These are phyloP conservation scores for Oreochromis aureus DNA, from an alignment of 2,113 vertebrate species.

Conservation along the genomic window DNA sequence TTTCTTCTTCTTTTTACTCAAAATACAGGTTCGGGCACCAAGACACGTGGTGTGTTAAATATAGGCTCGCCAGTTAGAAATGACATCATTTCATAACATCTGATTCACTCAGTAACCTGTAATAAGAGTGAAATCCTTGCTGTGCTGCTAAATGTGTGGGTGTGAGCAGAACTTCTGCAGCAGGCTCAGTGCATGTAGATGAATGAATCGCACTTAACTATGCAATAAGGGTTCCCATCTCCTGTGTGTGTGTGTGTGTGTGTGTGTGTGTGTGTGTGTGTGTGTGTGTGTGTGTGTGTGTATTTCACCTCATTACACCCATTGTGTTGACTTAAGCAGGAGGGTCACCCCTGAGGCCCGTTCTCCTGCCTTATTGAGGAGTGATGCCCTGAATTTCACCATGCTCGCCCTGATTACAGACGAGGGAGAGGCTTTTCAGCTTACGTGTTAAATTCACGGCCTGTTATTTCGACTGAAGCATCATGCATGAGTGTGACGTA, in stretches of 20 bases:
- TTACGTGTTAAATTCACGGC: not conserved
- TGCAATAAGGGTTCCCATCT: constrained; percentile 46
- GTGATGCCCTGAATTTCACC: constrained; percentile 46
- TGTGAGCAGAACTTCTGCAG: constrained; percentile 40
- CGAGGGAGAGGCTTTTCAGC: not conserved
- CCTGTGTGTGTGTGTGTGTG: not conserved
- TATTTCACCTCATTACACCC: constrained; percentile 60
- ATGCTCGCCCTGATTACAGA: not conserved
- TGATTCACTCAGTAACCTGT: constrained; percentile 9
- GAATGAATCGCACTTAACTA: constrained; percentile 67
- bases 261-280: not conserved
- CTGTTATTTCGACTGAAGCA: not conserved
- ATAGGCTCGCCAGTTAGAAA: not conserved
- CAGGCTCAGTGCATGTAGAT: constrained; percentile 53
- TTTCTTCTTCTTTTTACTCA: not conserved
- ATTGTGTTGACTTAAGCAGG: constrained; percentile 64
- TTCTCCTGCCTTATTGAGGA: constrained; percentile 42
- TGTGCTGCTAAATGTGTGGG: constrained; percentile 33
- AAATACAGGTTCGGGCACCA: not conserved
- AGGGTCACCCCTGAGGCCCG: constrained; percentile 47
- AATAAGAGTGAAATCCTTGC: not conserved
- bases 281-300: constrained; percentile 14
- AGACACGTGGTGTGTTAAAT: not conserved
- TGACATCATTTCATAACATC: not conserved
- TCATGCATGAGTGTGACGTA: not conserved